These are phyloP conservation scores for Pocillopora verrucosa DNA, from an alignment of 64 coral and sea anemone genomes.

Conservation along the genomic window DNA sequence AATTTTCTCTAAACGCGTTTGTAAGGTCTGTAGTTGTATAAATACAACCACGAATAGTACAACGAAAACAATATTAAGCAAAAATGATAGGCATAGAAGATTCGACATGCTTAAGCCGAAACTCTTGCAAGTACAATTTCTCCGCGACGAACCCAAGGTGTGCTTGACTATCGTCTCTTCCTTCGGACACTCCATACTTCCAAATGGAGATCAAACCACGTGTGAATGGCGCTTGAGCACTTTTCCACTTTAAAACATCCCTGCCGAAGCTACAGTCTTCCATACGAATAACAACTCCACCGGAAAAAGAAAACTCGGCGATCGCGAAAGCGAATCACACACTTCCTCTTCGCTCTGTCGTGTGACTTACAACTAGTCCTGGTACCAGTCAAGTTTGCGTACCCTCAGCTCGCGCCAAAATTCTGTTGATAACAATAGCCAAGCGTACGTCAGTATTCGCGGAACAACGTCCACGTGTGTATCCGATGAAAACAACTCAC, in stretches of 20 bases:
- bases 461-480: constrained; percentile 76
- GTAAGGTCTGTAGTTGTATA: constrained; percentile 60
- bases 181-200: constrained; percentile 15
- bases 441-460: background rate
- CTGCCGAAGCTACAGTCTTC: constrained; percentile 37
- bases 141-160: background rate
- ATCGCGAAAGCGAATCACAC: constrained; percentile 53
- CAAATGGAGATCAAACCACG: constrained; percentile 27
- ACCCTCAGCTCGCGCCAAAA: constrained; percentile 80
- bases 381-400: constrained; percentile 25
- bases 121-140: constrained; percentile 69
- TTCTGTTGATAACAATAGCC: constrained; percentile 83
- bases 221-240: background rate
- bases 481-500: constrained; percentile 74
- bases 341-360: constrained; percentile 36
- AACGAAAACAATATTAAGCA: constrained; percentile 86
- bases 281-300: constrained; percentile 44
- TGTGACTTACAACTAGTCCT: background rate
- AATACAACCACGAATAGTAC: constrained; percentile 83
- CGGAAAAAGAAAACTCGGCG: constrained; percentile 22
- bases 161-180: background rate
- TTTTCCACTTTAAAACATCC: constrained; percentile 40
- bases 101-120: constrained; percentile 18
- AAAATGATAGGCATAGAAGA: constrained; percentile 56
- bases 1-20: constrained; percentile 53